Conservation (phyloP, 2,888 invertebrate genomes). For the Prosapia bicincta region DNA sequence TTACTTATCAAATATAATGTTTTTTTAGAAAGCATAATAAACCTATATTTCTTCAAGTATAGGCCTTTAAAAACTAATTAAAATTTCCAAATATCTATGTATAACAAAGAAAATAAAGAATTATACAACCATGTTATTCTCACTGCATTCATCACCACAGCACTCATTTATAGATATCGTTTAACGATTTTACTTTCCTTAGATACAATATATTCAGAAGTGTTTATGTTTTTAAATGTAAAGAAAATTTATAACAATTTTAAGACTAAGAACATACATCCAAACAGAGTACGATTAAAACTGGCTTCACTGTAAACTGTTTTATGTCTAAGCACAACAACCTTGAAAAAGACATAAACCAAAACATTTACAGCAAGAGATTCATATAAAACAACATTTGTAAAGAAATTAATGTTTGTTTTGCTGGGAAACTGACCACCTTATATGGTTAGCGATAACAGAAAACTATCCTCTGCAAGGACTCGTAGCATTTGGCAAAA, state of each 20-base stretch:
- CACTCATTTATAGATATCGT: no score
- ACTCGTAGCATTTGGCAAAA: neutral
- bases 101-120: no score
- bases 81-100: no score
- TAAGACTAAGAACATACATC: no score
- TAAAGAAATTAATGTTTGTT: neutral
- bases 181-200: neutral
- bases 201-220: neutral
- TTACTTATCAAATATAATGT: no score
- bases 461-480: neutral
- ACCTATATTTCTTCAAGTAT: no score
- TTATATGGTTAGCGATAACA: neutral
- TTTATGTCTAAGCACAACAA: neutral
- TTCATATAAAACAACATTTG: neutral
- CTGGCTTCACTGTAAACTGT: neutral
- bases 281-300: neutral
- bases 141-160: neutral
- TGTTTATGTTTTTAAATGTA: neutral
- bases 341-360: neutral
- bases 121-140: neutral
- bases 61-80: no score
- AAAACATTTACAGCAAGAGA: neutral
- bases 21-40: no score
- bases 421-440: neutral
- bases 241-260: neutral